These are phyloP conservation scores for Belgica antarctica DNA, from an alignment of 2,888 invertebrate species.

Conservation along the genomic window DNA sequence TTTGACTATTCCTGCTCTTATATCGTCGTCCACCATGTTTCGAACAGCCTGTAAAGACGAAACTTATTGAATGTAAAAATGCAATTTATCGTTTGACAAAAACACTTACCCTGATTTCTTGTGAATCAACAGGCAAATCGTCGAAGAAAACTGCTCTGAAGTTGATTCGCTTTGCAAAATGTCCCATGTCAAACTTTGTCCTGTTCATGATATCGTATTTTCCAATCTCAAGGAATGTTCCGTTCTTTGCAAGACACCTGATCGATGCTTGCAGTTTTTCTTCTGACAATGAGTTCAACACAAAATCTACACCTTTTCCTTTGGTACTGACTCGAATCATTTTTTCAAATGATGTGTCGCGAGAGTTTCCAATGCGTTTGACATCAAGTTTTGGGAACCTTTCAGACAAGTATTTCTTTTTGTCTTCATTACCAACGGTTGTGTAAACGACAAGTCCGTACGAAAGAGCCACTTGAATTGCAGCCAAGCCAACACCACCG, in stretches of 20 bases:
- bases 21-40: constrained; percentile 61
- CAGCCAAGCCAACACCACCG: constrained; percentile 69
- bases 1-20: constrained; percentile 64
- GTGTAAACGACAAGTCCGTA: constrained; percentile 62
- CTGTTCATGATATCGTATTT: constrained; percentile 73
- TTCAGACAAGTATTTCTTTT: constrained; percentile 59
- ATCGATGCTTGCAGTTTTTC: constrained; percentile 71
- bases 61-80: background rate
- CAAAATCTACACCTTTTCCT: constrained; percentile 79
- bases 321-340: constrained; percentile 71
- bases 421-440: constrained; percentile 63
- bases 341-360: constrained; percentile 76
- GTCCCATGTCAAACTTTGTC: constrained; percentile 62
- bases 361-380: constrained; percentile 73
- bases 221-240: constrained; percentile 76
- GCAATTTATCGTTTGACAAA: background rate
- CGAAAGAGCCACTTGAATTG: constrained; percentile 63
- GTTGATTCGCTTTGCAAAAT: constrained; percentile 58
- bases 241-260: constrained; percentile 58
- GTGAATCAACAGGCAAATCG: constrained; percentile 57
- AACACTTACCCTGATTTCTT: constrained; percentile 54
- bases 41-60: constrained; percentile 53
- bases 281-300: constrained; percentile 80
- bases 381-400: constrained; percentile 52
- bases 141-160: constrained; percentile 61